Conservation (phyloP, 2,113 vertebrate genomes). For the Ptilonorhynchus violaceus region DNA sequence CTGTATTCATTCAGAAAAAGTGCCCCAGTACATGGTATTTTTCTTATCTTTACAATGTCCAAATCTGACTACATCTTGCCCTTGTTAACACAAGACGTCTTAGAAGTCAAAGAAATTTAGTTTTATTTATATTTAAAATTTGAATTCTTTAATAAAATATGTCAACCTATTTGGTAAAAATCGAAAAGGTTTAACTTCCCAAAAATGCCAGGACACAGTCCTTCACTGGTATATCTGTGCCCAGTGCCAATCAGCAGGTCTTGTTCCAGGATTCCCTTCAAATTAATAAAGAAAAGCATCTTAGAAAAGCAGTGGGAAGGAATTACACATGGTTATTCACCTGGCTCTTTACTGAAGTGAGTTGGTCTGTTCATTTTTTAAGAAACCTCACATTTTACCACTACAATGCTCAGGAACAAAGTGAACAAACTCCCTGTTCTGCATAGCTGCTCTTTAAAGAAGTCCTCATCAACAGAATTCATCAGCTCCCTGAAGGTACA, state of each 20-base stretch:
- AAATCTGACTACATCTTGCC: background rate
- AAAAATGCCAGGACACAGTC: background rate
- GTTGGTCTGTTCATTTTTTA: background rate
- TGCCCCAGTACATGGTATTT: background rate
- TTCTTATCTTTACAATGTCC: background rate
- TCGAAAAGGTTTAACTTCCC: background rate
- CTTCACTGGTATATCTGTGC: background rate
- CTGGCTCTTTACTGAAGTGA: background rate
- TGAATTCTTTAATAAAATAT: background rate
- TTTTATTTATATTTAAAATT: background rate
- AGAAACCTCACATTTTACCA: background rate
- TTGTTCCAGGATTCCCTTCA: background rate
- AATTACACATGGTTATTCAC: background rate
- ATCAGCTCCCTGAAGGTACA: background rate
- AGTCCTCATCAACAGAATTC: background rate
- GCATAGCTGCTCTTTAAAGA: background rate
- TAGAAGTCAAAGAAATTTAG: background rate
- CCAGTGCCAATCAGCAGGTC: background rate
- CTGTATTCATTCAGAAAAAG: background rate
- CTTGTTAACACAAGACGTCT: background rate
- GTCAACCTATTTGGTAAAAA: background rate
- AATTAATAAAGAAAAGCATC: background rate
- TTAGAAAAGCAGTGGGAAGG: background rate
- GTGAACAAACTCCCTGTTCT: background rate
- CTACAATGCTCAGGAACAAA: background rate